Conservation (phyloP, 2,113 vertebrate genomes). For the Hipposideros armiger region DNA sequence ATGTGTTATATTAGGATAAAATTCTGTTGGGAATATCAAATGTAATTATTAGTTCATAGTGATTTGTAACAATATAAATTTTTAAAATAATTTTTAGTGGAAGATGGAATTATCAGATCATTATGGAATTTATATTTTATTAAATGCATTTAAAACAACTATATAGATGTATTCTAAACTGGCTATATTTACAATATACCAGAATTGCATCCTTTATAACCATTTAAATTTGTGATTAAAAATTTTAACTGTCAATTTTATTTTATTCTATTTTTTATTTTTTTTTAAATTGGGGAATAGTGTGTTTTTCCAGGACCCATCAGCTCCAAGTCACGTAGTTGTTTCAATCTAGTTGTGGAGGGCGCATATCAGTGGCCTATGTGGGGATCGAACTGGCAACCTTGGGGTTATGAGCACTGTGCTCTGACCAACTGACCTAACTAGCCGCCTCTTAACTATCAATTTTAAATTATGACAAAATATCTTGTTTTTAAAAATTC, state of each 20-base stretch:
- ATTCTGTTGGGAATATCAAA: neutral
- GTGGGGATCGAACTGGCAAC: too few relatives aligned
- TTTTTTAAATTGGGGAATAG: too few relatives aligned
- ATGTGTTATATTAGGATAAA: neutral
- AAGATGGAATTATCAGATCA: slow-evolving; percentile 39
- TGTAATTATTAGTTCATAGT: neutral
- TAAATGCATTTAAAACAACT: neutral
- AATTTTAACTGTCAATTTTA: neutral
- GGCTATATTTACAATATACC: slow-evolving; percentile 28
- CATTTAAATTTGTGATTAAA: slow-evolving; percentile 5
- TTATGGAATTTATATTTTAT: neutral
- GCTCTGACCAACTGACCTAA: too few relatives aligned
- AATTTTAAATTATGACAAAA: neutral
- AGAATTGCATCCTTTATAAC: neutral
- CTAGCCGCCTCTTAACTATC: neutral
- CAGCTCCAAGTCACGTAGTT: too few relatives aligned
- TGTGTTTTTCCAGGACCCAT: too few relatives aligned
- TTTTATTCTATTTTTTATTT: too few relatives aligned
- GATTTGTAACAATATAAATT: neutral
- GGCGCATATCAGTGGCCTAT: too few relatives aligned
- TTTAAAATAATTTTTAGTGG: slow-evolving; percentile 18
- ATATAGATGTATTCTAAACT: neutral
- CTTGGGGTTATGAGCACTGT: too few relatives aligned
- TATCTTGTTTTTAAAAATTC: neutral
- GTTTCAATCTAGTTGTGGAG: too few relatives aligned